A percentile compares a stretch with the other conserved stretches of the same genome.
phyloP scores from a whole-genome alignment of 2,113 vertebrate genomes.

The Natator depressus region DNA sequence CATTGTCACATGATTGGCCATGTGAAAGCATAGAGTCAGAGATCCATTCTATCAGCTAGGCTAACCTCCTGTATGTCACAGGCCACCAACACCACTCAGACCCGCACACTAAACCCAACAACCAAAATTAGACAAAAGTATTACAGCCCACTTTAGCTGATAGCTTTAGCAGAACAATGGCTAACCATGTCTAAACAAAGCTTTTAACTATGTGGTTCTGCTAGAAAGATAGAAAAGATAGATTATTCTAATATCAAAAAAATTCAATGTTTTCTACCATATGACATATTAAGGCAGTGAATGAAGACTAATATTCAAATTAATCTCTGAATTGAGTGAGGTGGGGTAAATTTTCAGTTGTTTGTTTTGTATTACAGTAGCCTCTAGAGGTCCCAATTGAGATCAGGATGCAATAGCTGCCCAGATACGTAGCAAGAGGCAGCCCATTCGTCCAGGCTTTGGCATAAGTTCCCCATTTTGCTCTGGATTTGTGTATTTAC shows the following conservation, averaged over 20 bases:
- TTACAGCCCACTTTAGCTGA: background rate
- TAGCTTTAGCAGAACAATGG: background rate
- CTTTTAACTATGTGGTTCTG: rapidly evolving
- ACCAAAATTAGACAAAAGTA: background rate
- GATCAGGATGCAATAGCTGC: background rate
- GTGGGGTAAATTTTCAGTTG: background rate
- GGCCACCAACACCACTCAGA: background rate
- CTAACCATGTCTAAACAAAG: background rate
- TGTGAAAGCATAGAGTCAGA: background rate
- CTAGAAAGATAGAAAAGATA: background rate
- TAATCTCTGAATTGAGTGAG: background rate
- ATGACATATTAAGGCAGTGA: background rate
- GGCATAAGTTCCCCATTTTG: rapidly evolving
- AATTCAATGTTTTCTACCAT: background rate
- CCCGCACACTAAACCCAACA: background rate
- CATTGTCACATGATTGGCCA: background rate
- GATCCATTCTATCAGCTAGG: background rate
- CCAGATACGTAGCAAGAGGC: background rate
- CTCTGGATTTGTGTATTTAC: background rate
- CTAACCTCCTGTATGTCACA: background rate
- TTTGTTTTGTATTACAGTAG: background rate
- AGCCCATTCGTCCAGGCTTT: background rate
- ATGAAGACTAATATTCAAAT: background rate
- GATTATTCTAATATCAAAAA: background rate
- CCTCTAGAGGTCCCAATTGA: background rate